Conservation (phyloP, 2,797 vertebrate species). For the Pterois miles region DNA sequence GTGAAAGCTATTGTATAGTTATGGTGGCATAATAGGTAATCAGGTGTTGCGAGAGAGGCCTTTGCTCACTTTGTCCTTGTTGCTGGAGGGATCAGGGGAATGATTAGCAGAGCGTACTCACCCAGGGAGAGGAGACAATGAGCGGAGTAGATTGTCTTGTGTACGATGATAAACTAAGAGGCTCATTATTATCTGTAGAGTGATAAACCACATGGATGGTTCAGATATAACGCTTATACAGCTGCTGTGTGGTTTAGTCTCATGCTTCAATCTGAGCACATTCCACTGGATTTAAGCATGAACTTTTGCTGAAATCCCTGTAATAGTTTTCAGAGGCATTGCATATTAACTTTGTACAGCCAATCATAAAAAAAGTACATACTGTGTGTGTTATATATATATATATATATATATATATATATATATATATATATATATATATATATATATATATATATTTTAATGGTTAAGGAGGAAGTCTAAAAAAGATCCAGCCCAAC, state of each 20-base stretch:
- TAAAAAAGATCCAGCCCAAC: not conserved
- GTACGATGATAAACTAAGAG: constrained; percentile 69
- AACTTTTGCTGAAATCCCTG: constrained; percentile 30
- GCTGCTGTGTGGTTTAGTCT: constrained; percentile 45
- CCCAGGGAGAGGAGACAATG: constrained; percentile 61
- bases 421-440: no score
- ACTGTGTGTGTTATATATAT: no score
- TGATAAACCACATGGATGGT: constrained; percentile 72
- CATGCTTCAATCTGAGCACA: constrained; percentile 24
- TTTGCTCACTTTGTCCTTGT: constrained; percentile 56
- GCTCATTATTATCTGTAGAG: constrained; percentile 74
- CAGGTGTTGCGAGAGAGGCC: constrained; percentile 50
- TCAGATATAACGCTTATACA: constrained; percentile 58
- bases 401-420: no score
- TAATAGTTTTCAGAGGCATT: constrained; percentile 14
- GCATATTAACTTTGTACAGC: not conserved
- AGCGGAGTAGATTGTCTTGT: constrained; percentile 65
- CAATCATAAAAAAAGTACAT: not conserved
- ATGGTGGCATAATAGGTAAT: constrained; percentile 44
- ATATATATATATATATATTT: no score
- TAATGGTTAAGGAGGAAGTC: not conserved
- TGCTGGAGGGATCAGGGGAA: constrained; percentile 45
- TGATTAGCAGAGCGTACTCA: constrained; percentile 55
- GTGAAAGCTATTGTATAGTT: constrained; percentile 38
- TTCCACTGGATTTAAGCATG: constrained; percentile 33